phyloP scores from a whole-genome alignment of 2,113 vertebrate species.

The Microcebus tavaratra region DNA sequence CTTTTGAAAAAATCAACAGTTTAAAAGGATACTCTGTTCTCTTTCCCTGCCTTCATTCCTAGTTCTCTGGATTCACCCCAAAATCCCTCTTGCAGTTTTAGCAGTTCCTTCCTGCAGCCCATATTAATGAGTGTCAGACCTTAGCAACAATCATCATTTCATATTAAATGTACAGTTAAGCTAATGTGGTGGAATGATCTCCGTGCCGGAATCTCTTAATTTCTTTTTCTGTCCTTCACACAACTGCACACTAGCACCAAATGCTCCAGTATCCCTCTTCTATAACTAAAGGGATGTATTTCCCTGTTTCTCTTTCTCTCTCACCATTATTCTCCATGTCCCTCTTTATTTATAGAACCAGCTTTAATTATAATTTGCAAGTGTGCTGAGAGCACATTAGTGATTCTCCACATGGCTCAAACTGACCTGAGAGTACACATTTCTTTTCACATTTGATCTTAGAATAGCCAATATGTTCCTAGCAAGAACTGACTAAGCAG shows the following conservation, averaged over 20 bases:
- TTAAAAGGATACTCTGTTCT: background rate
- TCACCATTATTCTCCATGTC: background rate
- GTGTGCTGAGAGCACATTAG: background rate
- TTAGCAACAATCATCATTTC: slow-evolving; percentile 71
- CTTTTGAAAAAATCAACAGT: background rate
- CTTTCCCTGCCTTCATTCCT: background rate
- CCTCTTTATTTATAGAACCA: slow-evolving; percentile 45
- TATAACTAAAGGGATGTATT: slow-evolving; percentile 41
- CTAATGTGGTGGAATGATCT: slow-evolving; percentile 75
- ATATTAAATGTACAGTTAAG: slow-evolving; percentile 72
- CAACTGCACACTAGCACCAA: slow-evolving; percentile 5
- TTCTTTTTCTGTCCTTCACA: slow-evolving; percentile 60
- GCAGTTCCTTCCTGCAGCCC: slow-evolving; percentile 41
- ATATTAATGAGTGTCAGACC: slow-evolving; percentile 42
- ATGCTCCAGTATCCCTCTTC: slow-evolving; percentile 40
- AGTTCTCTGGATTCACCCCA: slow-evolving; percentile 49
- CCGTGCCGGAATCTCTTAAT: slow-evolving; percentile 72
- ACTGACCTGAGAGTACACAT: background rate
- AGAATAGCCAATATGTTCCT: slow-evolving; percentile 9
- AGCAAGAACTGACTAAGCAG: background rate
- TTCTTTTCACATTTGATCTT: slow-evolving; percentile 47
- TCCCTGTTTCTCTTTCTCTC: background rate
- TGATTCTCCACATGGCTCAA: slow-evolving; percentile 44
- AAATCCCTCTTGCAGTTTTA: slow-evolving; percentile 37
- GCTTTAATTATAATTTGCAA: slow-evolving; percentile 41